Evolutionary conservation across 1,140 invertebrate genomes (phyloP).

Genomic region (Lordiphosa clarofinis): DNA sequence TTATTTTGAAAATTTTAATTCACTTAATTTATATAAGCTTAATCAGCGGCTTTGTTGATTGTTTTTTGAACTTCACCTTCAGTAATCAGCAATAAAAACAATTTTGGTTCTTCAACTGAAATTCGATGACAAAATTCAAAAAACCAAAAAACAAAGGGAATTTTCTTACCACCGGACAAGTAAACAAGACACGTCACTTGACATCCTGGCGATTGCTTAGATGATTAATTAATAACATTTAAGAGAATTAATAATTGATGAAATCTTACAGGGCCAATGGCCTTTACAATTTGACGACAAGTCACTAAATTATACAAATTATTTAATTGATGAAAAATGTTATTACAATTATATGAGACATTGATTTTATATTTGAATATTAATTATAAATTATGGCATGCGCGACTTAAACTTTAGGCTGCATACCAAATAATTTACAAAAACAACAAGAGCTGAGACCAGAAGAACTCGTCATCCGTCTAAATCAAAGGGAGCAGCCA

Average conservation of each 20-base stretch:
- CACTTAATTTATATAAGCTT: too few relatives aligned
- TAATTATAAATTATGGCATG: conserved; percentile 30
- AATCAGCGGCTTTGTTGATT: too few relatives aligned
- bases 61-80: conserved; percentile 33
- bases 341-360: conserved; percentile 54
- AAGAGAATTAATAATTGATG: not conserved
- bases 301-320: conserved; percentile 45
- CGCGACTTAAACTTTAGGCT: too few relatives aligned
- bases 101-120: conserved; percentile 36
- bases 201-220: conserved; percentile 7
- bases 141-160: conserved; percentile 18
- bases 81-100: conserved; percentile 29
- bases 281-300: conserved; percentile 8
- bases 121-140: conserved; percentile 29
- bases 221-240: not conserved
- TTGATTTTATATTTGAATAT: conserved; percentile 25
- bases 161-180: conserved; percentile 17
- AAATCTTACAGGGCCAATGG: conserved; percentile 32
- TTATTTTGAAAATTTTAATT: too few relatives aligned
- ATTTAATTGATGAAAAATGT: conserved; percentile 62
- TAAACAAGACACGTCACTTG: conserved; percentile 28
- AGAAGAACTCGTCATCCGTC: conserved; percentile 35
- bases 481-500: conserved; percentile 59
- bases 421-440: conserved; percentile 21
- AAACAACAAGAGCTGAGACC: conserved; percentile 28